Evolutionary conservation across 2,888 invertebrate species (phyloP).

Genomic region (Rhingia campestris): DNA sequence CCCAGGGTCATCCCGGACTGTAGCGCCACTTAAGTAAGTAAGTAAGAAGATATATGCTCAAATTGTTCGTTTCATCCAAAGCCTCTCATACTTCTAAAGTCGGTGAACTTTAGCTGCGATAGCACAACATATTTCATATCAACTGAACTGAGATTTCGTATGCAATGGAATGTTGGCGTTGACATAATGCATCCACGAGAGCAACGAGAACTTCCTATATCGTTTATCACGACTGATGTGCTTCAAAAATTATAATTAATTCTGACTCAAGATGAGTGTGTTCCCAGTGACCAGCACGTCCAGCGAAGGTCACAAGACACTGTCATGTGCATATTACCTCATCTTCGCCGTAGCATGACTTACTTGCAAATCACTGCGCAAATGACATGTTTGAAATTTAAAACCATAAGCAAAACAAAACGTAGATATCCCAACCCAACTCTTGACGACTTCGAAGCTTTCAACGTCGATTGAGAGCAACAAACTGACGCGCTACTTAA

Average conservation of each 20-base stretch:
- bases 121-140: not conserved
- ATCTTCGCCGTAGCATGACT: conserved; percentile 21
- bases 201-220: not conserved
- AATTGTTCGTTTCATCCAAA: too few relatives aligned
- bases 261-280: conserved; percentile 41
- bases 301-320: conserved; percentile 2
- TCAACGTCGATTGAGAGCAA: conserved; percentile 14
- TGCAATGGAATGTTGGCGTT: not conserved
- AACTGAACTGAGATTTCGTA: not conserved
- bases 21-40: too few relatives aligned
- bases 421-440: not conserved
- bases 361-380: conserved; percentile 22
- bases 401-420: not conserved
- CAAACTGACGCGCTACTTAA: not conserved
- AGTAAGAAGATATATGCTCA: too few relatives aligned
- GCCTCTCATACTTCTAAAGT: too few relatives aligned
- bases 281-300: not conserved
- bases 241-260: conserved; percentile 19
- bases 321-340: conserved; percentile 32
- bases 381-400: not conserved
- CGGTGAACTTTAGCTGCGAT: too few relatives aligned
- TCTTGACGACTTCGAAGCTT: conserved; percentile 1
- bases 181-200: too few relatives aligned
- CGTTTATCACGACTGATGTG: not conserved
- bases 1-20: too few relatives aligned